Base-by-base conservation (phyloP, 2,888 invertebrate genomes). In the Cheilosia scutellata region DNA sequence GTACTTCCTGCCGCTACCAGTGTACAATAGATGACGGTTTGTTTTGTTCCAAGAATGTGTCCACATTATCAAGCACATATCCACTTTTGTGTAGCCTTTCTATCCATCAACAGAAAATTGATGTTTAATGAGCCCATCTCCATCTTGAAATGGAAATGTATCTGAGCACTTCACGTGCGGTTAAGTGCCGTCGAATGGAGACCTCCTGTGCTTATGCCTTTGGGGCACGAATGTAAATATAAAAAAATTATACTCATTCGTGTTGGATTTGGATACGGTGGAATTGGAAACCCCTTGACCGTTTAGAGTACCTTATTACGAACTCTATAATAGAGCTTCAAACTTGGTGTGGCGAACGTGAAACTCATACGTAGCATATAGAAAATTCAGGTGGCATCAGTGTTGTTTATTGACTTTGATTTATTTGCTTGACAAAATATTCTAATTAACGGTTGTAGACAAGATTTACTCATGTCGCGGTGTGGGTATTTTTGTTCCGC, bases 111-210 rank as follows among this genome's bases (percentile, higher is more conserved):
- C 68, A 16, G 70, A 44, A 63, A 75, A 84, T 76, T 84, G 71
- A 80, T 62, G 80, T 86, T 76, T 86, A 86, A 80, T 80, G 84
- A 86, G 80, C 66, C 70, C 57, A 76, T 71, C 44, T 75, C 65
- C 53, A 49, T 66, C 75, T 76, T 72, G 55, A 80, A 76, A 86
- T 80, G 76, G 76, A 86, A 86, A 86, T 76, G 76, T 80, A 86
- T 86, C 84, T 42, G 66, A 76, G 84, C 70, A 86, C 76, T 79
- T 79, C 31, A 57, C 49, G 51, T 80, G 42, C 27, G 53, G 70
- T 31, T 63, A 63, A 76, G 75, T 75, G 37, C 31, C n/a, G 47
- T 7, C 42, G 42, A 51, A 40, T 74, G 60, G 49, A 57, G 72
- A 66, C 53, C 57, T 44, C 60, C 44, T 51, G 33, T 53, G 76